A percentile compares a stretch with the other conserved stretches of the same genome.
These are phyloP conservation scores for Ciconia stormi DNA, from an alignment of 2,113 vertebrate genomes.

Conservation along the genomic window DNA sequence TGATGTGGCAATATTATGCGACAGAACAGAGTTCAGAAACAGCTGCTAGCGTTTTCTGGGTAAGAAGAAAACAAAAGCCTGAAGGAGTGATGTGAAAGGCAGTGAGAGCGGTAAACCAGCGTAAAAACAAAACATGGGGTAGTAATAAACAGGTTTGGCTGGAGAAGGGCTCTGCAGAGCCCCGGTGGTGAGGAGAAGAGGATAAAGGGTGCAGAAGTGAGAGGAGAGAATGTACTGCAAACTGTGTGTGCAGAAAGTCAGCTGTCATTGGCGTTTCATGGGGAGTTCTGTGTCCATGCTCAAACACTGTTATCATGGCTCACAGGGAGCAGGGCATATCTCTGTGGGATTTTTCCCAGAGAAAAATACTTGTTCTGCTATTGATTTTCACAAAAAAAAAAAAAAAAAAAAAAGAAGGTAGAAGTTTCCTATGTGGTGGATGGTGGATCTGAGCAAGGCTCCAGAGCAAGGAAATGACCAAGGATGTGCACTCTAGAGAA, in stretches of 20 bases:
- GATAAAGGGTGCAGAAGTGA: neutral
- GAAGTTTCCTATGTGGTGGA: neutral
- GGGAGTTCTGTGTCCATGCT: neutral
- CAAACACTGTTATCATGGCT: fast-evolving
- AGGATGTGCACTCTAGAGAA: neutral
- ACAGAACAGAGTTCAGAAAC: neutral
- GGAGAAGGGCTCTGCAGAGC: neutral
- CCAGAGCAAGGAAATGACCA: neutral
- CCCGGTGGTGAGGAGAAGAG: fast-evolving
- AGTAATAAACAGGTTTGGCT: neutral
- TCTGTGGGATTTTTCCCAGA: neutral
- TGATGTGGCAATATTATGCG: neutral
- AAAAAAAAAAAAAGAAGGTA: neutral
- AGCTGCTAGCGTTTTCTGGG: neutral
- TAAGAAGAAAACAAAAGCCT: neutral
- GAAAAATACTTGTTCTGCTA: neutral
- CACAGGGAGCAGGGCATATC: neutral
- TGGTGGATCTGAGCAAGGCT: neutral
- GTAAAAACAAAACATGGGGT: neutral
- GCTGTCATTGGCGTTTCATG: neutral
- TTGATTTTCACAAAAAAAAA: neutral
- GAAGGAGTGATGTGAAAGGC: neutral
- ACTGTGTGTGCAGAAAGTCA: neutral
- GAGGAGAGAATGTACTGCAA: neutral
- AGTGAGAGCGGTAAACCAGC: neutral